Conservation (phyloP, 2,888 invertebrate species). For the Antheraea assamensis region DNA sequence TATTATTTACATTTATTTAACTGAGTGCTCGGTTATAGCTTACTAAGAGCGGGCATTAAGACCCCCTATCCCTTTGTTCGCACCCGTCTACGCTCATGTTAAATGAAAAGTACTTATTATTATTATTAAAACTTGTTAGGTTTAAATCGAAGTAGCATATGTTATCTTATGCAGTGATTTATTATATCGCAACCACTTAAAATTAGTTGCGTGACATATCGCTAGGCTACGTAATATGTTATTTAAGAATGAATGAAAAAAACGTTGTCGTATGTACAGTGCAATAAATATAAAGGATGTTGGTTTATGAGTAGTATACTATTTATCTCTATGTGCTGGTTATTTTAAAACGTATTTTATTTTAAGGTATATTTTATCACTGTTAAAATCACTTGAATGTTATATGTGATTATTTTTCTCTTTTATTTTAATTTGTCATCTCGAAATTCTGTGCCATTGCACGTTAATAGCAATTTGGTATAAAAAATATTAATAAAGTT, state of each 20-base stretch:
- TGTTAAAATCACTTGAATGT: slow-evolving; percentile 20
- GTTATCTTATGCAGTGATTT: neutral
- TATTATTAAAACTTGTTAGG: slow-evolving; percentile 17
- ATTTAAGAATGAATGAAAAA: neutral
- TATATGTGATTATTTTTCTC: slow-evolving; percentile 11
- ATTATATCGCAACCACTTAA: neutral
- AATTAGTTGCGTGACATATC: slow-evolving; percentile 7
- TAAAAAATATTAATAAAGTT: neutral
- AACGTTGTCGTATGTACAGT: neutral
- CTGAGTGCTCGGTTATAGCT: too few relatives aligned
- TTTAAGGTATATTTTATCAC: slow-evolving; percentile 17
- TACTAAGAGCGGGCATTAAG: too few relatives aligned
- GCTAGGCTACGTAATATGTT: neutral
- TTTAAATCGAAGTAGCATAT: neutral
- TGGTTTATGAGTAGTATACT: slow-evolving; percentile 4
- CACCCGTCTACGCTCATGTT: neutral
- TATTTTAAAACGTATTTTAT: slow-evolving; percentile 19
- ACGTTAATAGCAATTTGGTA: neutral
- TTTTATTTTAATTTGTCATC: neutral
- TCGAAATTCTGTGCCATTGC: slow-evolving; percentile 18
- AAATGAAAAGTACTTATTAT: slow-evolving; percentile 43
- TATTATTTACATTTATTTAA: too few relatives aligned
- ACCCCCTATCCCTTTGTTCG: too few relatives aligned
- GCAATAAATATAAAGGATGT: neutral
- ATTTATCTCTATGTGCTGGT: slow-evolving; percentile 10